Base-by-base conservation (phyloP, 2,888 invertebrate species). In the Augiades crinisus region DNA sequence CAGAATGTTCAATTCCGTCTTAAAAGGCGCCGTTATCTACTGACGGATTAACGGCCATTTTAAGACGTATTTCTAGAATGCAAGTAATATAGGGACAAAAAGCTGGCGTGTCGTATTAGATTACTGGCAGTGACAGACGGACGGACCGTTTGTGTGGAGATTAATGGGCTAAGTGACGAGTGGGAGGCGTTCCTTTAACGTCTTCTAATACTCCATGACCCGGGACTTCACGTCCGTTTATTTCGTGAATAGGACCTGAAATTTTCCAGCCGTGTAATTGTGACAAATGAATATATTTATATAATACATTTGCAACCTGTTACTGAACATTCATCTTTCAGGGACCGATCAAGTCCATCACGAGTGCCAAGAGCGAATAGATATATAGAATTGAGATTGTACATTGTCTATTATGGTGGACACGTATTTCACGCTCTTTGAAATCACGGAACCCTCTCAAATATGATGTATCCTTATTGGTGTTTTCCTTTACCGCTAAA, bases 101-200 rank as follows among this genome's bases (percentile, higher is more conserved):
- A 89, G 83, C 76, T 79, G 75, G 85, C 83, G 83, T 86, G 86
- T 85, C 87, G 83, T 84, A 87, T 88, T 86, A 85, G 86, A 89
- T 89, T 89, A 88, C 78, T 76, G 82, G 72, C 81, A 73, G 78
- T 83, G 88, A 85, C 84, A 81, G 85, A 83, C 81, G 79, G 81
- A 81, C 78, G 74, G 81, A 79, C 83, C 71, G 78, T 78, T 80
- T 73, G 72, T 67, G 72, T 68, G 67, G 79, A 86, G 86, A 89
- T 87, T 86, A 88, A 88, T 89, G 87, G 74, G 77, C 81, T 79
- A 80, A 85, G 84, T 88, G 87, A 83, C 78, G 82, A 85, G 86
- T 83, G 81, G 84, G 85, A 81, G 76, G 78, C 65, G 66, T 68
- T 61, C 68, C 67, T 65, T 67, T 61, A 62, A 59, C 63, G 61